Base-by-base conservation (phyloP, 2,797 vertebrate genomes). In the Micrastur ruficollis region DNA sequence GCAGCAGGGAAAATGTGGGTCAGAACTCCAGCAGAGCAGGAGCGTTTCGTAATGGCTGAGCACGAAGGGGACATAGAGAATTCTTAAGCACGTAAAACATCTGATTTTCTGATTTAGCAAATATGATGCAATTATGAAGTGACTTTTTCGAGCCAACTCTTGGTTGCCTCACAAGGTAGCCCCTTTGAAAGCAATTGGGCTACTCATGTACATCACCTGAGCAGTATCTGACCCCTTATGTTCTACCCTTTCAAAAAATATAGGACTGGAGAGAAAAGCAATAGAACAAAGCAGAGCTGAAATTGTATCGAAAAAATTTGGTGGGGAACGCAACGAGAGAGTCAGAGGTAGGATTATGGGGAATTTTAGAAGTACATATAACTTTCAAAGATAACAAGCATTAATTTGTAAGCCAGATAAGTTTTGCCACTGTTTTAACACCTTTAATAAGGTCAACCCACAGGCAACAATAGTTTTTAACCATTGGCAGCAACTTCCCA, bases 81-180 rank as follows among this genome's bases (percentile, higher is more conserved):
- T 93, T 80, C 76, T 82, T 46, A 65, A 94, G 82, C 22, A 1
- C 2, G 0, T 67, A 86, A 95, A 95, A 88, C 4, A 3, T 95
- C 95, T 91, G 92, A 94, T 96, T 93, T 96, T 95, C 95, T 91
- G 92, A 94, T 96, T 93, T 96, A 91, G 95, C 76, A 93, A 96
- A 93, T 90, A 53, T 34, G 89, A 72, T 75, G 76, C 94, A 94
- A 93, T 94, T 95, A 95, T 17, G 58, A 90, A 95, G 94, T 86
- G 87, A 65, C 84, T 85, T 93, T 92, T 91, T 66, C 0, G 4
- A 95, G 87, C 62, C 92, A 91, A 42, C 66, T 90, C 85, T 94
- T 91, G 91, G 50, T 93, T 90, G 76, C 76, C 81, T 91, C 72
- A 78, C 80, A 63, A 89, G 81, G 85, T 50, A 32, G 36, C 62